These are phyloP conservation scores for Plebejus melissa DNA, from an alignment of 2,888 invertebrate genomes.

Conservation along the genomic window DNA sequence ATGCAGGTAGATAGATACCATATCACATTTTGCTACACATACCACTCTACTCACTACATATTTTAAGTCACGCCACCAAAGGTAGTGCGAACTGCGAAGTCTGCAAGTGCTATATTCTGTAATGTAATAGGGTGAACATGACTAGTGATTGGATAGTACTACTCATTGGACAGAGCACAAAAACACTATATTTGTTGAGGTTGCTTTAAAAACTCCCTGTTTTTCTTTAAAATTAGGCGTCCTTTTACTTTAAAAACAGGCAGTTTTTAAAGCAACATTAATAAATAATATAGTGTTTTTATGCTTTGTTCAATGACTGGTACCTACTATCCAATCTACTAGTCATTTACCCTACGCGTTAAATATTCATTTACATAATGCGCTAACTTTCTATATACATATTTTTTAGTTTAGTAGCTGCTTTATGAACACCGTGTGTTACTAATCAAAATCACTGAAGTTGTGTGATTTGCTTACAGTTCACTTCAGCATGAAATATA, in stretches of 20 bases:
- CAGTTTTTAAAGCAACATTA: too few relatives aligned
- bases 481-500: neutral
- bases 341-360: neutral
- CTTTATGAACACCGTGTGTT: neutral
- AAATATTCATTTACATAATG: neutral
- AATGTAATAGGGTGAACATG: neutral
- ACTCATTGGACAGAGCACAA: too few relatives aligned
- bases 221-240: too few relatives aligned
- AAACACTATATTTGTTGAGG: too few relatives aligned
- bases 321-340: too few relatives aligned
- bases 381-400: neutral
- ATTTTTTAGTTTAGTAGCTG: neutral
- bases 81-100: neutral
- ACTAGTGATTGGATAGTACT: too few relatives aligned
- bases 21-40: neutral
- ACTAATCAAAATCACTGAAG: neutral
- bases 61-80: neutral
- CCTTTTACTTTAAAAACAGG: too few relatives aligned
- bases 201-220: too few relatives aligned
- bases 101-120: neutral
- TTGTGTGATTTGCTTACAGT: neutral
- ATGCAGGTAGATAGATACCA: conserved; percentile 1
- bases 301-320: too few relatives aligned
- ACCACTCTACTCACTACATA: neutral
- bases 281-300: too few relatives aligned